Evolutionary conservation across 1,140 invertebrate genomes (phyloP).

Genomic region (Ptiloglossa arizonensis): DNA sequence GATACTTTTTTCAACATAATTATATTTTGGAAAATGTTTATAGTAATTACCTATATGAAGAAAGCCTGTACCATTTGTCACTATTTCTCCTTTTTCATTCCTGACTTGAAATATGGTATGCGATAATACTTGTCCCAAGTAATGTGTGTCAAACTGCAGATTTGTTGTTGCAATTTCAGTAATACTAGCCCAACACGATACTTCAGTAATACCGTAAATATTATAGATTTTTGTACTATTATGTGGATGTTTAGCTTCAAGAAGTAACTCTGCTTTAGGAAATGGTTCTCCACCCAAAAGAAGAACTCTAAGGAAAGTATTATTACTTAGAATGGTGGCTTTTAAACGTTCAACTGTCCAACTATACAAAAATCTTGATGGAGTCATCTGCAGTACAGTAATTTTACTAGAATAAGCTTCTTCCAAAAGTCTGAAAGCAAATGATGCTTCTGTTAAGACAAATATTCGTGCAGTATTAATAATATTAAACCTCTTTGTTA

Average conservation of each 20-base stretch:
- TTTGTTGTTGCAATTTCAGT: conserved; percentile 80
- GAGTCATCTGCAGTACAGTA: conserved; percentile 90
- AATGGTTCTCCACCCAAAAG: conserved; percentile 86
- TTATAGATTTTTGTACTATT: conserved; percentile 87
- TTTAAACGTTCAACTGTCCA: conserved; percentile 83
- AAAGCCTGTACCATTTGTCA: conserved; percentile 81
- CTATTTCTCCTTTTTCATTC: conserved; percentile 65
- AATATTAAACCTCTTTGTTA: neutral
- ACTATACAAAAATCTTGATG: conserved; percentile 85
- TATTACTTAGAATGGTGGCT: conserved; percentile 82
- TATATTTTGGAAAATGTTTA: conserved; percentile 21
- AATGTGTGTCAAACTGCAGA: conserved; percentile 40
- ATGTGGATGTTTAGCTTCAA: conserved; percentile 78
- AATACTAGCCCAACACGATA: conserved; percentile 91
- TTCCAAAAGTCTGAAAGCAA: conserved; percentile 76
- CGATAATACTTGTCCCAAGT: conserved; percentile 84
- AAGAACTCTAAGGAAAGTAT: conserved; percentile 82
- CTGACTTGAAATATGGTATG: conserved; percentile 84
- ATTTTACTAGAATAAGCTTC: conserved; percentile 78
- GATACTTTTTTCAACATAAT: conserved; percentile 12
- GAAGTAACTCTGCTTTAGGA: conserved; percentile 78
- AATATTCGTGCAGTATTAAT: neutral
- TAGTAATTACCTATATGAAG: conserved; percentile 83
- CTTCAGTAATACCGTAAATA: conserved; percentile 92
- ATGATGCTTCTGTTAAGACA: neutral